Conservation (phyloP, 2,113 vertebrate species). For the Indicator indicator region DNA sequence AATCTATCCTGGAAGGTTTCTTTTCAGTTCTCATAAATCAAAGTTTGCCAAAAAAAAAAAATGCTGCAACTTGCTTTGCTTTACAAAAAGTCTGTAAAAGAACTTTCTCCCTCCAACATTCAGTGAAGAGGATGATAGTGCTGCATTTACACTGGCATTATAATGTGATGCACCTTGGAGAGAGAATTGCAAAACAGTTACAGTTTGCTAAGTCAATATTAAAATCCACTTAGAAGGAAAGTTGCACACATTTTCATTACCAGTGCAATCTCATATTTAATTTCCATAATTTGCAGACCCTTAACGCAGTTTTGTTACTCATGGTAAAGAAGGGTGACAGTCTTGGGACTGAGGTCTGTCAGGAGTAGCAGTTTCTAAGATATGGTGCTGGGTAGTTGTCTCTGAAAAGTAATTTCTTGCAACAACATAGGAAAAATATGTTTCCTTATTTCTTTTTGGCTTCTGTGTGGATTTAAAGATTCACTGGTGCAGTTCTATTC, state of each 20-base stretch:
- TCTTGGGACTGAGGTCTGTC: neutral
- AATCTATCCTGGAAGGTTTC: neutral
- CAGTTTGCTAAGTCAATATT: neutral
- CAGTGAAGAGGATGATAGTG: neutral
- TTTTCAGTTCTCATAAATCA: neutral
- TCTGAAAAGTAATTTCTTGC: neutral
- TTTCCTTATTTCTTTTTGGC: neutral
- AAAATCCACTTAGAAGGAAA: neutral
- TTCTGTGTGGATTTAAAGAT: neutral
- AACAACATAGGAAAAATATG: neutral
- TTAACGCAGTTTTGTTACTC: neutral
- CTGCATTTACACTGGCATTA: neutral
- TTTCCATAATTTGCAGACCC: neutral
- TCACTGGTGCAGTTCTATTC: neutral
- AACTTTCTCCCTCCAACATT: neutral
- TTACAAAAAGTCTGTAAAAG: neutral
- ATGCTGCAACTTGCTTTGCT: neutral
- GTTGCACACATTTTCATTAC: neutral
- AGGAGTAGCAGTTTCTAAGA: neutral
- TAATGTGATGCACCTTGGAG: neutral
- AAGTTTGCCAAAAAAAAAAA: neutral
- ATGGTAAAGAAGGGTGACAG: neutral
- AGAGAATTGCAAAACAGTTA: neutral
- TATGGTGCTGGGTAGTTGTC: neutral
- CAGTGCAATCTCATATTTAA: neutral